Base-by-base conservation (phyloP, 2,888 invertebrate species). In the Tetramorium bicarinatum region DNA sequence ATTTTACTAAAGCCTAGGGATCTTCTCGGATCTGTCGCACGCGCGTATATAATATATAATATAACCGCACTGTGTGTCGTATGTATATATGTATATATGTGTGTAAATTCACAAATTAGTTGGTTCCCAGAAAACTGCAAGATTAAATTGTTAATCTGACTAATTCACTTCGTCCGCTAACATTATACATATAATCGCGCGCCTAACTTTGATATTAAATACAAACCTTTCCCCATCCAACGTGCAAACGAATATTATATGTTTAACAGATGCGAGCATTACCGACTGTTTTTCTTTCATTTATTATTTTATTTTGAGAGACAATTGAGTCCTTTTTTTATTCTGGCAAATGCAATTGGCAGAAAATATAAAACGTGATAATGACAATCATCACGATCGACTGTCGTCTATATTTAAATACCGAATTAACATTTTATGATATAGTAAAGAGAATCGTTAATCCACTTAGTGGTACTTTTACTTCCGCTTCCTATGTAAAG, bases 401-500 rank as follows among this genome's bases (percentile, higher is more conserved):
- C 34, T 34, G 25, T 34, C 29, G 54, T 44, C 54, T 54, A 67
- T 13, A 79, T 59, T 49, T 34, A 72, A 72, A 59, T 34, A 25
- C 7, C 29, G 6, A 44, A 77, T 69, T 59, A 72, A 47, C 59
- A 47, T 72, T 72, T 56, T 21, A 59, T 38, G 25, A 72, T 6
- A 34, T 9, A 47, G 8, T 54, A 69, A 72, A 74, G 74, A 49
- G 74, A 72, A 80, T 47, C 79, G 59, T 80, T 59, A 74, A 80
- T 74, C 59, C 59, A 59, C 79, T 80, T 74, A 74, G 47, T 4
- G n/a, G 34, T 67, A 74, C 75, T 82, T 85, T 79, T 84, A 86
- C 86, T 82, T 67, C 66, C 67, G 34, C 54, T 69, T 56, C 66
- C 81, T 62, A 79, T 44, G 83, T 71, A 87, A 88, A 90, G 67